These are phyloP conservation scores for Notechis scutatus DNA, from an alignment of 2,113 vertebrate species.

Conservation along the genomic window DNA sequence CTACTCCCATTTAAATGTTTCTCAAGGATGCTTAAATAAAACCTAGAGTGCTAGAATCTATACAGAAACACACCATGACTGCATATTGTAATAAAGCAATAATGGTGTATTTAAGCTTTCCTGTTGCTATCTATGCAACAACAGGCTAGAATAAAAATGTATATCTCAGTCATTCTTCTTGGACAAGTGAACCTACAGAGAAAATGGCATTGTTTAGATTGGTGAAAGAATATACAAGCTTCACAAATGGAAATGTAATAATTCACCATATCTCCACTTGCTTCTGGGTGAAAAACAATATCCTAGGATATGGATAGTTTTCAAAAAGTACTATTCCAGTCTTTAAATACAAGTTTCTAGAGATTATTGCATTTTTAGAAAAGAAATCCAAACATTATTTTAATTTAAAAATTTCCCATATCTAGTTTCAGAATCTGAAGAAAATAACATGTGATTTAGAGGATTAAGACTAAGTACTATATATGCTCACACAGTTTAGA, in stretches of 20 bases:
- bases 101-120: constrained; percentile 25
- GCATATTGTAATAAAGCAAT: background rate
- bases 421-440: fast-evolving
- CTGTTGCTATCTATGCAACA: background rate
- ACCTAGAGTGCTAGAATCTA: constrained; percentile 12
- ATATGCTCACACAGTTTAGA: background rate
- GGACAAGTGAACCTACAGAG: constrained; percentile 23
- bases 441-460: background rate
- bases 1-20: constrained; percentile 36
- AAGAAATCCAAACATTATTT: background rate
- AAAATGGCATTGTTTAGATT: background rate
- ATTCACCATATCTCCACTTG: background rate
- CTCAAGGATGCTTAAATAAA: constrained; percentile 12
- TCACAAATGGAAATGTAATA: background rate
- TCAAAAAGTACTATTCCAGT: background rate
- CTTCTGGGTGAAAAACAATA: background rate
- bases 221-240: constrained; percentile 2
- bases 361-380: fast-evolving
- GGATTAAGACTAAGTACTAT: background rate
- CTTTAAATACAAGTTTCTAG: background rate
- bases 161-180: constrained; percentile 41
- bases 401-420: background rate
- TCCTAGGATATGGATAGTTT: fast-evolving
- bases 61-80: constrained; percentile 11
- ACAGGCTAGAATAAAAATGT: background rate